These are phyloP conservation scores for Sabellastarte sp. DNA, from an alignment of 2,888 invertebrate genomes.

Conservation along the genomic window DNA sequence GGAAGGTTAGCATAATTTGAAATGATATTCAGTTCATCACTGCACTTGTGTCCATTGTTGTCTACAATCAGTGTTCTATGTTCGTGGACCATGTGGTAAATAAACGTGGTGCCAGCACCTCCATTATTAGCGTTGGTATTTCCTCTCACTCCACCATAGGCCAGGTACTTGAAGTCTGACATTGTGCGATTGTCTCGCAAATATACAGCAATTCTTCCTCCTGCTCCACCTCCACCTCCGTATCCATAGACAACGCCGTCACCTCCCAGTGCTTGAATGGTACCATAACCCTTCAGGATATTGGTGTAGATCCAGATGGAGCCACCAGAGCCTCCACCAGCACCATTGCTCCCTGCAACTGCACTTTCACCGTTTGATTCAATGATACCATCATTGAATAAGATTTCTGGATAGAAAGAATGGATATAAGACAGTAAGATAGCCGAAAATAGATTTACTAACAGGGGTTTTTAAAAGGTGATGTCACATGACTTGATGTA, in stretches of 20 bases:
- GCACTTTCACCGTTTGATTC: too few species aligned
- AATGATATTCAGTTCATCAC: constrained; percentile 30
- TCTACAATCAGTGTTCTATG: constrained; percentile 38
- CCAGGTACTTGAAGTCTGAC: constrained; percentile 37
- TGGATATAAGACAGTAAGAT: too few species aligned
- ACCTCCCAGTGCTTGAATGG: constrained; percentile 39
- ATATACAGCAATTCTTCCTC: constrained; percentile 42
- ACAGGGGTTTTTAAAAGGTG: too few species aligned
- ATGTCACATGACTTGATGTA: too few species aligned
- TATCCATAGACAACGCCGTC: constrained; percentile 19
- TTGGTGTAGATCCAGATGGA: constrained; percentile 42
- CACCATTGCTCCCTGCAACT: too few species aligned
- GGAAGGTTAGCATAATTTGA: constrained; percentile 30
- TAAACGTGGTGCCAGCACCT: constrained; percentile 38
- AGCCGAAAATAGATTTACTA: too few species aligned
- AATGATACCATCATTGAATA: too few species aligned
- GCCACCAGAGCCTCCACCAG: constrained; percentile 42
- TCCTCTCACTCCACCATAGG: constrained; percentile 33
- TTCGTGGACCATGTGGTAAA: constrained; percentile 36
- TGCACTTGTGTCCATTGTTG: constrained; percentile 32
- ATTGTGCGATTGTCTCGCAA: constrained; percentile 39
- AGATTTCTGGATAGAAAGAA: too few species aligned
- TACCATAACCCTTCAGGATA: constrained; percentile 39
- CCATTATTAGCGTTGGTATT: constrained; percentile 31
- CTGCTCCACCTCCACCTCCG: constrained; percentile 36